phyloP scores from a whole-genome alignment of 2,113 vertebrate species.

The Neolamprologus kungweensis region DNA sequence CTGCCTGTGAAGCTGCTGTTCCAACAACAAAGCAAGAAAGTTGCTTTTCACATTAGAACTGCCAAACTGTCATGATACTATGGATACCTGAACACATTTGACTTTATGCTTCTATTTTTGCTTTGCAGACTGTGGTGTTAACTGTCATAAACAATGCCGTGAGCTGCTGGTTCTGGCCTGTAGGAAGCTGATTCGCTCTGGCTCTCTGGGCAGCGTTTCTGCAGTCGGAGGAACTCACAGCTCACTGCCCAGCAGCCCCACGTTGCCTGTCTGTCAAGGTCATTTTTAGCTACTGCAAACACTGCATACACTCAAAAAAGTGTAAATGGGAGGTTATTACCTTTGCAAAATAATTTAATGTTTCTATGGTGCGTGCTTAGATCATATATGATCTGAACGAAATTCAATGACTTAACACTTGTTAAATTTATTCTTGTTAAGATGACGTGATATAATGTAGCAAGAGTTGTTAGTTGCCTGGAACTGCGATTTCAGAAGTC shows the following conservation, averaged over 20 bases:
- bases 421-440: neutral
- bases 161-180: conserved; percentile 92
- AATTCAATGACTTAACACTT: neutral
- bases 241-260: conserved; percentile 88
- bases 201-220: conserved; percentile 76
- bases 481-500: accelerated
- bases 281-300: neutral
- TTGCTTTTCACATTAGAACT: neutral
- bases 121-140: conserved; percentile 87
- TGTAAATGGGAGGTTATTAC: neutral
- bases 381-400: neutral
- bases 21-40: neutral
- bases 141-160: conserved; percentile 96
- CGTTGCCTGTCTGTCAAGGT: conserved; percentile 79
- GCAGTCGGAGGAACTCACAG: conserved; percentile 68
- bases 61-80: neutral
- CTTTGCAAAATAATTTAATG: neutral
- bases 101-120: neutral
- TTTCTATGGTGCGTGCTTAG: neutral
- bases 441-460: neutral
- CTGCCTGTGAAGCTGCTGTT: neutral
- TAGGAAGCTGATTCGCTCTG: conserved; percentile 80
- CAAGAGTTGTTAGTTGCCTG: neutral
- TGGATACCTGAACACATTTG: neutral
- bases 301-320: neutral